phyloP scores from a whole-genome alignment of 2,888 invertebrate species.

The Aleiodes testaceus region DNA sequence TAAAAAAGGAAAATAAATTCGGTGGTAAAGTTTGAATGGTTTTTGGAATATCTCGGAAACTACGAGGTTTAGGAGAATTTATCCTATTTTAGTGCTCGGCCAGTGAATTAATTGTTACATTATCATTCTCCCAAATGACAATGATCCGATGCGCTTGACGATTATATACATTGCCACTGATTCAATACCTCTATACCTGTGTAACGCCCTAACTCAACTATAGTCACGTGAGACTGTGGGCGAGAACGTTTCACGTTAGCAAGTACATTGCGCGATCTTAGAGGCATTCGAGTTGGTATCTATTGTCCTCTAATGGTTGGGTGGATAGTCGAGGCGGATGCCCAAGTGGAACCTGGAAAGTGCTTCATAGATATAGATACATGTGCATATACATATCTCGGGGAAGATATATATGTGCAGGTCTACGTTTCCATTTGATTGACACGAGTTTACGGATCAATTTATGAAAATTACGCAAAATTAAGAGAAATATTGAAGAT shows the following conservation, averaged over 20 bases:
- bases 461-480: no score
- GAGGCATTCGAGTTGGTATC: slow-evolving; percentile 43
- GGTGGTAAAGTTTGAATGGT: no score
- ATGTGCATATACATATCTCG: background rate
- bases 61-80: no score
- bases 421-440: slow-evolving; percentile 53
- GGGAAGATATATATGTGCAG: background rate
- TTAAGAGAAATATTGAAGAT: no score
- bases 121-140: no score
- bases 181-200: background rate
- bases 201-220: slow-evolving; percentile 14
- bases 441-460: slow-evolving; percentile 54
- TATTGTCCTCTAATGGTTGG: slow-evolving; percentile 54
- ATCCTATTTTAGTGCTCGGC: background rate
- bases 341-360: slow-evolving; percentile 50
- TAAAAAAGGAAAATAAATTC: no score
- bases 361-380: slow-evolving; percentile 31
- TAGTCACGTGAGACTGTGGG: slow-evolving; percentile 42
- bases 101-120: no score
- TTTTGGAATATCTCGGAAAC: no score
- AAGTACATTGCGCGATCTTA: slow-evolving; percentile 31
- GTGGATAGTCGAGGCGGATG: slow-evolving; percentile 49
- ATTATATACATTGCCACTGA: background rate
- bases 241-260: slow-evolving; percentile 3
- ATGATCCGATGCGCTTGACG: no score